phyloP scores from a whole-genome alignment of 1,140 invertebrate genomes.

The Thaumatotibia leucotreta region DNA sequence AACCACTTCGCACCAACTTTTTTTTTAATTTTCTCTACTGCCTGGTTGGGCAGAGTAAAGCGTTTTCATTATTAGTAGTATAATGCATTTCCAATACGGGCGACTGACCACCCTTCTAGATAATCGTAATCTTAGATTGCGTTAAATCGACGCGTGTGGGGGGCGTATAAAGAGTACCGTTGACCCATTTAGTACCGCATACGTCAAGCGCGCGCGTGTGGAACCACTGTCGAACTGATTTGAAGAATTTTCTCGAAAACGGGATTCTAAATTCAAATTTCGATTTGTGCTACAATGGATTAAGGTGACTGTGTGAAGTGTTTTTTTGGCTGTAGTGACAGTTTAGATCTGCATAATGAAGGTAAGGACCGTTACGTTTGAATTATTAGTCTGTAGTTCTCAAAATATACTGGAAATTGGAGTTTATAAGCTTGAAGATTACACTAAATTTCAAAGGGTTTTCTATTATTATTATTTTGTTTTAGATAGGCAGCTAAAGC shows the following conservation, averaged over 20 bases:
- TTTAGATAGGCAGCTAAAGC: too few species aligned
- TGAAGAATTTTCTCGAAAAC: background rate
- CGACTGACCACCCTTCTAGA: constrained; percentile 1
- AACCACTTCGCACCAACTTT: too few species aligned
- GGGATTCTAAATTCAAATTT: background rate
- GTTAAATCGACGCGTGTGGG: background rate
- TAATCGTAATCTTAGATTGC: background rate
- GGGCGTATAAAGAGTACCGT: background rate
- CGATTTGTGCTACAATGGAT: background rate
- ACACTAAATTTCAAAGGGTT: too few species aligned
- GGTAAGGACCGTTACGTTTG: constrained; percentile 5
- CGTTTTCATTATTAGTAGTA: too few species aligned
- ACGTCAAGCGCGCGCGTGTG: background rate
- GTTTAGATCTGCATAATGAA: background rate
- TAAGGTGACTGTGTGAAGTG: constrained; percentile 5
- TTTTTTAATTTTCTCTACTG: too few species aligned
- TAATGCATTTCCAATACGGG: background rate
- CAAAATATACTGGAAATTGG: too few species aligned
- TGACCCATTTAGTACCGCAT: background rate
- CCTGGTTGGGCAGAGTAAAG: too few species aligned
- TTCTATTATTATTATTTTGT: too few species aligned
- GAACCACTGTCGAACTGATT: background rate
- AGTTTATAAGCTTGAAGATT: too few species aligned
- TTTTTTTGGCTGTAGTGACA: constrained; percentile 7
- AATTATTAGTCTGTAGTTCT: background rate